Percentiles rank a stretch among this genome's conserved stretches.
phyloP scores from a whole-genome alignment of 2,113 vertebrate species.

The Calonectris borealis region DNA sequence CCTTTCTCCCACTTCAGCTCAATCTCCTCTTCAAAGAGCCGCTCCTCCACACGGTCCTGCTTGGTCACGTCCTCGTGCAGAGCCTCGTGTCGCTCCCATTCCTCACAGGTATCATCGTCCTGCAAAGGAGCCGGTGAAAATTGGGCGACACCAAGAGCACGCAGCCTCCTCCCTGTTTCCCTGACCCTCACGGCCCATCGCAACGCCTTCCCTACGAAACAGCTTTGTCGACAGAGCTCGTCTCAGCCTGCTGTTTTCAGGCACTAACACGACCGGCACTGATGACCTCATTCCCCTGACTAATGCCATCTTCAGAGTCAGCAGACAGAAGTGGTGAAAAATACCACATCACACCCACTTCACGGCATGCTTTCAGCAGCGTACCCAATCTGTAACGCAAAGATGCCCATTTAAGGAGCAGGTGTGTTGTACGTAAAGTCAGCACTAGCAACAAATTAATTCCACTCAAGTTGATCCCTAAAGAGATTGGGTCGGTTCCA shows the following conservation, averaged over 20 bases:
- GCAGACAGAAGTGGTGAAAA: background rate
- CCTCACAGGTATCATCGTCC: conserved; percentile 87
- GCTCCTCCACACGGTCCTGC: conserved; percentile 88
- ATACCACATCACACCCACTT: background rate
- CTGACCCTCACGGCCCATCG: fast-evolving
- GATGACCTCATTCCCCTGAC: conserved; percentile 42
- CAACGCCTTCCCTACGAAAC: fast-evolving
- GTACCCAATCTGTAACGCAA: fast-evolving
- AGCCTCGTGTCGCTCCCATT: conserved; percentile 95
- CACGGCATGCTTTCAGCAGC: background rate
- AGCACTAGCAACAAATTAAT: background rate
- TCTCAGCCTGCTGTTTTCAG: background rate
- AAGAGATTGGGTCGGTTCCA: background rate
- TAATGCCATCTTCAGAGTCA: background rate
- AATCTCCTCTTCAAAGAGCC: conserved; percentile 93
- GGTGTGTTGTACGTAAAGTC: background rate
- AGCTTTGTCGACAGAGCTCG: background rate
- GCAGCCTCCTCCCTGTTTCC: background rate
- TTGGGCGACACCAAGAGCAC: background rate
- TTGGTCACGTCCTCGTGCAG: conserved; percentile 90
- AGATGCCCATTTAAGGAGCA: conserved; percentile 49
- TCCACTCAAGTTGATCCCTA: background rate
- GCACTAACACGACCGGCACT: background rate
- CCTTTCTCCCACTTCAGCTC: conserved; percentile 99
- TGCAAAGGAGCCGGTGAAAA: background rate